A percentile compares a stretch with the other conserved stretches of the same genome.
Conservation (phyloP, 2,797 vertebrate genomes). For the Tauraco hartlaubi region DNA sequence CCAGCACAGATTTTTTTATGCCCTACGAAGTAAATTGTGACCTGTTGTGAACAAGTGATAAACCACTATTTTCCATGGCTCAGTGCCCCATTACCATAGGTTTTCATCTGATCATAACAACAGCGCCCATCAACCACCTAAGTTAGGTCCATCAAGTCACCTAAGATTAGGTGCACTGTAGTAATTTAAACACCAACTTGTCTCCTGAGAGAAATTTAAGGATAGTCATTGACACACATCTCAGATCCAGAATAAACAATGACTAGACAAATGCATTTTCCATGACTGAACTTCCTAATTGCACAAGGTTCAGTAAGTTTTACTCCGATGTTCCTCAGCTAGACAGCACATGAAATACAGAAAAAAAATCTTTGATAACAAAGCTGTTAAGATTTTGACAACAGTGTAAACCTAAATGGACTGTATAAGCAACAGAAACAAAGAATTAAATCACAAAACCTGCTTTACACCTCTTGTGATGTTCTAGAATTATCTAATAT, state of each 20-base stretch:
- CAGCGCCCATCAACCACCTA: not conserved
- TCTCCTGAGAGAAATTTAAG: not conserved
- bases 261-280: not conserved
- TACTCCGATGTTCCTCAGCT: not conserved
- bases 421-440: not conserved
- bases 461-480: slow-evolving; percentile 37
- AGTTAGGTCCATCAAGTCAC: accelerated
- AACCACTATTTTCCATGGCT: not conserved
- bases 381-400: slow-evolving; percentile 1
- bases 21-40: not conserved
- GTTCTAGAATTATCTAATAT: slow-evolving; percentile 48
- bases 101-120: not conserved
- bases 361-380: not conserved
- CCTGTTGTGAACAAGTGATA: not conserved
- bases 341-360: not conserved
- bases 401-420: not conserved
- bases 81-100: not conserved
- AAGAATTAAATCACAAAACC: slow-evolving; percentile 23
- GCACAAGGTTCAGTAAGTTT: not conserved
- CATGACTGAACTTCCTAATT: not conserved
- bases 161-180: not conserved
- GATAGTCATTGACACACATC: not conserved
- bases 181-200: not conserved
- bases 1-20: not conserved
- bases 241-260: not conserved